Evolutionary conservation across 2,113 vertebrate species (phyloP).

Genomic region (Sciurus niger): DNA sequence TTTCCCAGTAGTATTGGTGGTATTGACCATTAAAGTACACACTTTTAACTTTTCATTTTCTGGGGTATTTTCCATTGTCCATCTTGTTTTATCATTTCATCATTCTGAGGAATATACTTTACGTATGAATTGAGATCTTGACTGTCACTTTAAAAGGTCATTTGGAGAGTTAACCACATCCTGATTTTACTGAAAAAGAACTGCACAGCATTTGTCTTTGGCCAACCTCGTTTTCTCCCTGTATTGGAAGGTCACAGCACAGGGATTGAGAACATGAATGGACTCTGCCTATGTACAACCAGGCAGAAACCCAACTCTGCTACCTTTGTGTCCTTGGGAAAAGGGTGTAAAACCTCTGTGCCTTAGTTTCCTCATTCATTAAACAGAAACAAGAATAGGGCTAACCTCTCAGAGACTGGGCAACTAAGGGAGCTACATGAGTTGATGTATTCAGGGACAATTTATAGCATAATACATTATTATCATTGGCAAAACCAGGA

Average conservation of each 20-base stretch:
- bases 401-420: neutral
- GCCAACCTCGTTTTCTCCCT: neutral
- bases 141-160: neutral
- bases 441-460: neutral
- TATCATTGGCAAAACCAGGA: neutral
- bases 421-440: neutral
- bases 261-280: neutral
- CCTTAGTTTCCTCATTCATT: neutral
- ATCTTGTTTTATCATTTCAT: neutral
- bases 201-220: neutral
- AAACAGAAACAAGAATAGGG: neutral
- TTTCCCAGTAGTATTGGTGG: neutral
- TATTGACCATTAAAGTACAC: neutral
- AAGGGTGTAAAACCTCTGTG: neutral
- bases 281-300: neutral
- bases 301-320: neutral
- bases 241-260: neutral
- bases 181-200: neutral
- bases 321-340: neutral
- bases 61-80: neutral
- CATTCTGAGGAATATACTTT: neutral
- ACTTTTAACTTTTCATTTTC: neutral
- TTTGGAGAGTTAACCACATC: neutral
- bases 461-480: neutral
- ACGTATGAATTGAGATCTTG: neutral